Evolutionary conservation across 2,888 invertebrate genomes (phyloP).

Genomic region (Caenorhabditis imperialis): DNA sequence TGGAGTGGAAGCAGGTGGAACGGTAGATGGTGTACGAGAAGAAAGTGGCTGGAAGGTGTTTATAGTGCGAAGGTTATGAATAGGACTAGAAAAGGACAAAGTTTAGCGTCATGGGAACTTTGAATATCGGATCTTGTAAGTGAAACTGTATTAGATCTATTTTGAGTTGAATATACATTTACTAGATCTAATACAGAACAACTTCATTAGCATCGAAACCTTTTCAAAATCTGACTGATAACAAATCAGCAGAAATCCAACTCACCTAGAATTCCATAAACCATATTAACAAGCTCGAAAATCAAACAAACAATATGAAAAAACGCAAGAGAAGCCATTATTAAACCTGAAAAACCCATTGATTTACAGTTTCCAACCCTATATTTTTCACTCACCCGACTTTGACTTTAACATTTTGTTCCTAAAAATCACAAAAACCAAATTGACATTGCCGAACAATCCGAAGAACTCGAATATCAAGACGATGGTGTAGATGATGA

Average conservation of each 20-base stretch:
- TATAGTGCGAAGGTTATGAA: too few species aligned
- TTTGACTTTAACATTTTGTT: slow-evolving; percentile 46
- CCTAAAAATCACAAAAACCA: slow-evolving; percentile 43
- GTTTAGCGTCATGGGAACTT: too few species aligned
- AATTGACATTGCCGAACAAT: slow-evolving; percentile 56
- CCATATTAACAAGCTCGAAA: slow-evolving; percentile 34
- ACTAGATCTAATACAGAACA: too few species aligned
- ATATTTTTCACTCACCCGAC: slow-evolving; percentile 41
- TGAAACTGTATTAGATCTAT: too few species aligned
- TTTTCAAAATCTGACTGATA: too few species aligned
- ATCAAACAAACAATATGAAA: slow-evolving; percentile 25
- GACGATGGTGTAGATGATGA: slow-evolving; percentile 48
- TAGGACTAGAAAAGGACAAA: too few species aligned
- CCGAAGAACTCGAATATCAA: slow-evolving; percentile 48
- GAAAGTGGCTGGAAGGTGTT: slow-evolving; percentile 27
- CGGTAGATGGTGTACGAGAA: slow-evolving; percentile 22
- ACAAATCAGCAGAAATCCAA: too few species aligned
- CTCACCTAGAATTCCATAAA: slow-evolving; percentile 26
- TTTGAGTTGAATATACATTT: too few species aligned
- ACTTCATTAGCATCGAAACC: too few species aligned
- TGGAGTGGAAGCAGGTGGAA: slow-evolving; percentile 4
- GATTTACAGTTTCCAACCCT: not conserved
- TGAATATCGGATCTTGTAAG: too few species aligned
- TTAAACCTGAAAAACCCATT: slow-evolving; percentile 18
- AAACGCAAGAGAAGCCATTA: slow-evolving; percentile 13